Base-by-base conservation (phyloP, 2,888 invertebrate genomes). In the Mermis nigrescens region DNA sequence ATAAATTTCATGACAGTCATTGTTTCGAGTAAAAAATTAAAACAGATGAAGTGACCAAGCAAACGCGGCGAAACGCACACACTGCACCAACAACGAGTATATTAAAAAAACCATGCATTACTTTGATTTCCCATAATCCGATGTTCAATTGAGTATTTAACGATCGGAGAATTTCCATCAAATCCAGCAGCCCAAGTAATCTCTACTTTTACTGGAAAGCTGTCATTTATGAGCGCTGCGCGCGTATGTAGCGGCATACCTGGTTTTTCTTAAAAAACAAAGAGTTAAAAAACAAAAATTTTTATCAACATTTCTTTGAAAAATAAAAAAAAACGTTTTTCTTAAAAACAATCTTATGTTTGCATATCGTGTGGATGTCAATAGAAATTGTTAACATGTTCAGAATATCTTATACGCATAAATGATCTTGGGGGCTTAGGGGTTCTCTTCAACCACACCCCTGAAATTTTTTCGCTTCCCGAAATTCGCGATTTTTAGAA, bases 111-210 rank as follows among this genome's bases (percentile, higher is more conserved):
- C 38, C 32, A 73, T n/a, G n/a, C n/a, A 79, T 78, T 76, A 86
- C 86, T 86, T 66, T 86, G 79, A 74, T 85, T 85, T 1, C 88
- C 85, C 29, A 91, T 85, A 68, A 88, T 84, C 63, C 90, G 80
- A 73, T 84, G 84, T 73, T 95, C 90, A 58, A 95, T 81, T 64
- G 89, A 87, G 73, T 86, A 95, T 72, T 89, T 86, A 67, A 84
- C 81, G 61, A 94, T 84, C 12, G 89, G 88, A 69, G 90, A 90
- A 74, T 98, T 94, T 59, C 98, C 98, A 76, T 95, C 89, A 74
- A 94, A 98, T 31, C 90, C 90, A 0, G 89, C 85, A 15, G 85
- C 85, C 94, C 95, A 98, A 26, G 84, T 83, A 1, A 95, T 82
- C 70, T 90, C 87, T 63, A 94, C 86, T 31, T 86, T 84, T 0